Evolutionary conservation across 2,113 vertebrate species (phyloP).

Genomic region (Oxygymnocypris stewartii): DNA sequence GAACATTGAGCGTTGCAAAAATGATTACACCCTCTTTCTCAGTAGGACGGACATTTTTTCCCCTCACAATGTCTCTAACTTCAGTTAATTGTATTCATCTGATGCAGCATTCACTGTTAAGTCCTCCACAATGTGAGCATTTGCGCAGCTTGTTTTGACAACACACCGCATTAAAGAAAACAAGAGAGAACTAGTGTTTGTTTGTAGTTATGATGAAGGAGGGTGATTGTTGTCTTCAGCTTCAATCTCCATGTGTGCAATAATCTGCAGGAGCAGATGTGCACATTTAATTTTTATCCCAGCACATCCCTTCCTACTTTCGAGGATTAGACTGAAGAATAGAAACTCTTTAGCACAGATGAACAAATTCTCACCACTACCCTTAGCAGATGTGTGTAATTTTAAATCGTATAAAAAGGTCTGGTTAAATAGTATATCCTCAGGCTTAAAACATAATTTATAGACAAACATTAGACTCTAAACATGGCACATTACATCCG

Average conservation of each 20-base stretch:
- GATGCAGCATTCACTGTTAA: not conserved
- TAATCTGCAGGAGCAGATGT: constrained; percentile 45
- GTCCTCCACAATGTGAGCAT: not conserved
- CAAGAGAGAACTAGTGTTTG: not conserved
- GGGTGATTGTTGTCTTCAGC: constrained; percentile 23
- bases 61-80: not conserved
- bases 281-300: constrained; percentile 29
- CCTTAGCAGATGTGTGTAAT: not conserved
- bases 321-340: constrained; percentile 35
- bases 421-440: not conserved
- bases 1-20: not conserved
- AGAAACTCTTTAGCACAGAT: not conserved
- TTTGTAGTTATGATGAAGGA: constrained; percentile 14
- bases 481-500: not conserved
- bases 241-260: constrained; percentile 30
- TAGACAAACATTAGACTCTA: constrained; percentile 50
- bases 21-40: constrained; percentile 4
- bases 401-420: not conserved
- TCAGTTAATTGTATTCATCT: constrained; percentile 21
- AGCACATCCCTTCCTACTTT: constrained; percentile 21
- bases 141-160: constrained; percentile 12
- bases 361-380: not conserved
- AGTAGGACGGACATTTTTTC: not conserved
- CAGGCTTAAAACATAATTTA: not conserved
- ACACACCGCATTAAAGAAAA: not conserved